Evolutionary conservation across 2,113 vertebrate genomes (phyloP), one percentile per base, ranked within the genome.

Genomic region (Mixornis gularis): DNA sequence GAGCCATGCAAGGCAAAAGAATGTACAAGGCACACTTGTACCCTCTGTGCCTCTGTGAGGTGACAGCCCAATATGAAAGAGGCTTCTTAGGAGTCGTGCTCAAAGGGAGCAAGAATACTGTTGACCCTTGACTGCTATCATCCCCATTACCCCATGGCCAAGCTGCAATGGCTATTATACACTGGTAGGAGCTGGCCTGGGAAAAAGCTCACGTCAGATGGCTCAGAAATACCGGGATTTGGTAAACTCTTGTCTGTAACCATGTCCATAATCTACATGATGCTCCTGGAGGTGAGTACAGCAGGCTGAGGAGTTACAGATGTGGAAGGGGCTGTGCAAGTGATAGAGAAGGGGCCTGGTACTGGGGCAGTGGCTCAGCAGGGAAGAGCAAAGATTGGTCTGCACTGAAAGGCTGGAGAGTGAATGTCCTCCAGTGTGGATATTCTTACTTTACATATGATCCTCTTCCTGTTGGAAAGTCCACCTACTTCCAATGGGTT

Each of bases 361-460:
- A 6, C 3, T 29, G 44, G 13, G 9, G 13, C 32, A 79, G 30
- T 0, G 0, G 40, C 15, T 79, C 36, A 29, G 4, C 11, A 34
- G 43, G 40, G 24, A 48, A 25, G 26, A 49, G 17, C 5, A 1
- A 68, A 53, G 46, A 29, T 12, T n/a, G 17, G 13, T 89, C 73
- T 73, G 38, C 22, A 58, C 25, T 32, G n/a, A 32, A 29, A 82
- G 29, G 17, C 1, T 77, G 41, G 38, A 76, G 8, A 30, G 24
- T 29, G 16, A 79, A 48, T 5, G 9, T n/a, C 6, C 30, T 46
- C 34, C 48, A 25, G 12, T 12, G 30, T 7, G 27, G 18, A 53
- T 60, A 38, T 36, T 64, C 77, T 26, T 55, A 32, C 17, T 9
- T 17, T 56, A 9, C 6, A 62, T 5, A 6, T 38, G 40, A 21